A percentile compares a stretch with the other conserved stretches of the same genome.
Evolutionary conservation across 2,888 invertebrate genomes (phyloP).

Genomic region (Serrognathus titanus): DNA sequence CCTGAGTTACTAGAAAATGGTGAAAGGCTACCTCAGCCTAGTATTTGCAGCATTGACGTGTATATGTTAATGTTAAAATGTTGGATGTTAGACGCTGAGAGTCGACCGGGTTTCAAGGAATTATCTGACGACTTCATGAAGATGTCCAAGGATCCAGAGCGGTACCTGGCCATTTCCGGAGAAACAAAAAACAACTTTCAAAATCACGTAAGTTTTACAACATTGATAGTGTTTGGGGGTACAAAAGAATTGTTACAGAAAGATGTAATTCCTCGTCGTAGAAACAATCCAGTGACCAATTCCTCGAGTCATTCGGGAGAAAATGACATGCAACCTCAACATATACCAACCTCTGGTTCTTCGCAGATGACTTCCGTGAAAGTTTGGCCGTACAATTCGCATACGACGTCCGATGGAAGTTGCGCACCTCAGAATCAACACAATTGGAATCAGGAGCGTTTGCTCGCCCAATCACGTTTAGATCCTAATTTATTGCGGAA

Average conservation of each 20-base stretch:
- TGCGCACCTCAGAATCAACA: slow-evolving; percentile 60
- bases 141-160: slow-evolving; percentile 93
- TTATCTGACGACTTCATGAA: slow-evolving; percentile 91
- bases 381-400: slow-evolving; percentile 55
- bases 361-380: slow-evolving; percentile 56
- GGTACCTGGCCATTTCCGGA: slow-evolving; percentile 90
- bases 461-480: slow-evolving; percentile 54
- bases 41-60: slow-evolving; percentile 91
- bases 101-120: slow-evolving; percentile 90
- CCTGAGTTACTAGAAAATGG: slow-evolving; percentile 93
- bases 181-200: slow-evolving; percentile 63
- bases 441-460: slow-evolving; percentile 64
- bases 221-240: not conserved
- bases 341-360: slow-evolving; percentile 54
- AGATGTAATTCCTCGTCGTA: slow-evolving; percentile 35
- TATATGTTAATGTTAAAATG: slow-evolving; percentile 97
- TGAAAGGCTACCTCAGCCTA: slow-evolving; percentile 87
- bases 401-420: slow-evolving; percentile 54
- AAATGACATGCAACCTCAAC: slow-evolving; percentile 85
- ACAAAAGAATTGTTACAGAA: slow-evolving; percentile 30
- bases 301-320: slow-evolving; percentile 80
- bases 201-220: slow-evolving; percentile 19
- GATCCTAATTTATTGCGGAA: slow-evolving; percentile 46
- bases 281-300: slow-evolving; percentile 6
- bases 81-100: slow-evolving; percentile 96